Evolutionary conservation across 2,888 invertebrate species (phyloP).

Genomic region (Geotrupes spiniger): DNA sequence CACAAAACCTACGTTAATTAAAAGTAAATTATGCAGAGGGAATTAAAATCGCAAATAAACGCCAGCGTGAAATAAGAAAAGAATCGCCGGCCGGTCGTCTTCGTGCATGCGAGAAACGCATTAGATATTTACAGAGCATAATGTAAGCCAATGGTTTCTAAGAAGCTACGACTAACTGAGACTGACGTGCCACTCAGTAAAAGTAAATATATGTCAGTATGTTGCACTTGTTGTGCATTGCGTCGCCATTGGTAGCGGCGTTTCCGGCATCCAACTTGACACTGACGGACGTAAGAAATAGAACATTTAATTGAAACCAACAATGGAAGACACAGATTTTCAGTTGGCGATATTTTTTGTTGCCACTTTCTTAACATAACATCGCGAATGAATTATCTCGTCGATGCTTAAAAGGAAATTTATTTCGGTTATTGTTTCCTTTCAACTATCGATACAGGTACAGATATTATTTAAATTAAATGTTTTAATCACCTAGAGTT

Average conservation of each 20-base stretch:
- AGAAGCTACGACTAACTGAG: slow-evolving; percentile 31
- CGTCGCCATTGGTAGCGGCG: slow-evolving; percentile 34
- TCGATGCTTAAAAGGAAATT: too few species aligned
- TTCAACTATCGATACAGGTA: too few species aligned
- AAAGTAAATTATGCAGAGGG: too few species aligned
- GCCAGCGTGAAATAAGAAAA: background rate
- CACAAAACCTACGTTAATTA: too few species aligned
- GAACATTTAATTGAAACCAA: background rate
- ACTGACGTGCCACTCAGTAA: slow-evolving; percentile 24
- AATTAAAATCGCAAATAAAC: too few species aligned
- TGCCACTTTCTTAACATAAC: too few species aligned
- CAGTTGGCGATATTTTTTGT: background rate
- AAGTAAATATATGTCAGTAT: slow-evolving; percentile 43
- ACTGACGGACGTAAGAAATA: background rate
- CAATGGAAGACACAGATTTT: background rate
- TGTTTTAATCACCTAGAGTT: too few species aligned
- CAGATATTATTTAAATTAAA: too few species aligned
- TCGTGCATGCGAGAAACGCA: slow-evolving; percentile 8
- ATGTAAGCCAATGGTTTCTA: slow-evolving; percentile 43
- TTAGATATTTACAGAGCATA: slow-evolving; percentile 23
- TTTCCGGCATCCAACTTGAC: slow-evolving; percentile 32
- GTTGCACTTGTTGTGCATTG: slow-evolving; percentile 40
- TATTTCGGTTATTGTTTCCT: too few species aligned
- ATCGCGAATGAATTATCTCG: too few species aligned
- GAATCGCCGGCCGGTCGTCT: background rate